Conservation (phyloP, 2,888 invertebrate species). For the Bibio marci region DNA sequence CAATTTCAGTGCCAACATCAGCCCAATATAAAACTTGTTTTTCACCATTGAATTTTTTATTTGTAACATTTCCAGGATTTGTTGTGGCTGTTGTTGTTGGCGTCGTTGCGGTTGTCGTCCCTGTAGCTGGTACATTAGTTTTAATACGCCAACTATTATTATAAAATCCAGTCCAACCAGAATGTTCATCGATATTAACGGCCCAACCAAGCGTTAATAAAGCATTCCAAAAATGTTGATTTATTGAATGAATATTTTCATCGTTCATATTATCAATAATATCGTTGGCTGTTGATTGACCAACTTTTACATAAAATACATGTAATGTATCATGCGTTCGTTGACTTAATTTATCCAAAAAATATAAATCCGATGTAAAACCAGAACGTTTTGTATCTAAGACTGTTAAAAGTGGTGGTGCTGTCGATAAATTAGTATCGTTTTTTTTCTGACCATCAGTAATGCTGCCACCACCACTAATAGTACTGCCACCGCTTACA, state of each 20-base stretch:
- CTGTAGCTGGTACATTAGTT: constrained; percentile 11
- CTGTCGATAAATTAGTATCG: constrained; percentile 15
- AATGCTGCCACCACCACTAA: constrained; percentile 3
- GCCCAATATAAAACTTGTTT: constrained; percentile 87
- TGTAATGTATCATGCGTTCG: constrained; percentile 84
- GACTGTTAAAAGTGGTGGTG: constrained; percentile 21
- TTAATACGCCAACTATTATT: constrained; percentile 65
- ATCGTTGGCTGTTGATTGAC: constrained; percentile 58
- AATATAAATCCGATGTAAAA: constrained; percentile 62
- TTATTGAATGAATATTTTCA: constrained; percentile 23
- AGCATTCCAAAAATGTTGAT: constrained; percentile 40
- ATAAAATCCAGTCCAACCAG: constrained; percentile 88
- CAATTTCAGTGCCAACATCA: constrained; percentile 84
- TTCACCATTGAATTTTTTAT: constrained; percentile 53
- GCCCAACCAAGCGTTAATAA: constrained; percentile 70
- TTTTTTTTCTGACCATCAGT: constrained; percentile 8
- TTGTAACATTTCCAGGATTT: constrained; percentile 8
- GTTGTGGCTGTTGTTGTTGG: constrained; percentile 4
- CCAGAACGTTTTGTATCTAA: constrained; percentile 33
- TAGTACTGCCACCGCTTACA: constrained; percentile 23
- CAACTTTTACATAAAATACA: constrained; percentile 82
- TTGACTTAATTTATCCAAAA: constrained; percentile 71
- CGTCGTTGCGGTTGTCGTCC: constrained; percentile 5
- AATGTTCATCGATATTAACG: constrained; percentile 68
- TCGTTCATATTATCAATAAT: constrained; percentile 42